Percentiles rank a stretch among this genome's conserved stretches.
phyloP scores from a whole-genome alignment of 2,888 invertebrate genomes.

The Chaetoderma sp. region DNA sequence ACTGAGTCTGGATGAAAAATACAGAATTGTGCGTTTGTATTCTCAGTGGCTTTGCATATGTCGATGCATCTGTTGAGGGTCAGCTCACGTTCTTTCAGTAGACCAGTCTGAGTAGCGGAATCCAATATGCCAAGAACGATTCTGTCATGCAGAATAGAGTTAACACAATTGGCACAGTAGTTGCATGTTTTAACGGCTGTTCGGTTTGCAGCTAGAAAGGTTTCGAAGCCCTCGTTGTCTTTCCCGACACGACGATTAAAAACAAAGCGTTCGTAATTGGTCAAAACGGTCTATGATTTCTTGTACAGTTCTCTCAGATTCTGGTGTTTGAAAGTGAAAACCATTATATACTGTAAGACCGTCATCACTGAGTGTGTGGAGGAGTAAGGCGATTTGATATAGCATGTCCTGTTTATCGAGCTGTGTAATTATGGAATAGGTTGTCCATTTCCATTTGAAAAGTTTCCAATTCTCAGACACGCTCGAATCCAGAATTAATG shows the following conservation, averaged over 20 bases:
- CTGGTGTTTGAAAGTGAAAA: background rate
- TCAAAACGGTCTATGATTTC: background rate
- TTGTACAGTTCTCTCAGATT: background rate
- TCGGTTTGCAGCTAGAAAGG: background rate
- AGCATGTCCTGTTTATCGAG: background rate
- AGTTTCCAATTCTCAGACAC: slow-evolving; percentile 2
- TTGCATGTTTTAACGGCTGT: slow-evolving; percentile 17
- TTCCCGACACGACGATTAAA: background rate
- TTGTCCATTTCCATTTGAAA: background rate
- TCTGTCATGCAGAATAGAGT: slow-evolving; percentile 25
- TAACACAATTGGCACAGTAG: slow-evolving; percentile 12
- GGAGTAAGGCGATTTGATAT: background rate
- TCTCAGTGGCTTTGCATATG: background rate
- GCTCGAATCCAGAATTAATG: too few species aligned
- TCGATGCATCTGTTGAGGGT: slow-evolving; percentile 8
- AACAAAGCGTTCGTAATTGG: background rate
- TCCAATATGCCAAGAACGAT: slow-evolving; percentile 27
- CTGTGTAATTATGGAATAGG: background rate
- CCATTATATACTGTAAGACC: background rate
- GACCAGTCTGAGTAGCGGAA: slow-evolving; percentile 2
- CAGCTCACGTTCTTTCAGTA: slow-evolving; percentile 9
- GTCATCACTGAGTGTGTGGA: background rate
- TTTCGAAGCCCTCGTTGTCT: slow-evolving; percentile 5
- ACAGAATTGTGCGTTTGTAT: background rate
- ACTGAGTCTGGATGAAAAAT: background rate